Conservation (phyloP, 1,140 invertebrate genomes). For the Drosophila equinoxialis region DNA sequence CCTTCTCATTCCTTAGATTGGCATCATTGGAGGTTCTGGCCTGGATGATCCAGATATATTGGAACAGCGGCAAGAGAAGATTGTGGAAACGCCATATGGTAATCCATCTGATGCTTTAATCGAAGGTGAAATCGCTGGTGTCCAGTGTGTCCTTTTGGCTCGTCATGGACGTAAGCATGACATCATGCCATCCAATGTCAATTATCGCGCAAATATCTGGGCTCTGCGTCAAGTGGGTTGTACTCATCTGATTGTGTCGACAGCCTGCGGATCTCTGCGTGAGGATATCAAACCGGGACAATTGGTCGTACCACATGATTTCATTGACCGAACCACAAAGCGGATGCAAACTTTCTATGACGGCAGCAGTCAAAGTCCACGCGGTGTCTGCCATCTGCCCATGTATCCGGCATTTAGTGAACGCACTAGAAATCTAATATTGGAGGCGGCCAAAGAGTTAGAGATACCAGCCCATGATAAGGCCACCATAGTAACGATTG, state of each 20-base stretch:
- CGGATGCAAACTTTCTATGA: conserved; percentile 96
- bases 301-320: conserved; percentile 95
- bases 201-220: conserved; percentile 98
- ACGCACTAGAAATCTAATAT: conserved; percentile 87
- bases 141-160: conserved; percentile 90
- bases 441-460: conserved; percentile 87
- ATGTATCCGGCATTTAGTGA: conserved; percentile 95
- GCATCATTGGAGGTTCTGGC: conserved; percentile 97
- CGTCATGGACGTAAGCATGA: conserved; percentile 95
- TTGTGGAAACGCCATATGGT: conserved; percentile 92
- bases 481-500: conserved; percentile 95
- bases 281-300: conserved; percentile 95
- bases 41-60: conserved; percentile 94
- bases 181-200: conserved; percentile 90
- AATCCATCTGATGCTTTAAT: conserved; percentile 92
- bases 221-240: conserved; percentile 94
- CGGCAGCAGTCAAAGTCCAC: conserved; percentile 85
- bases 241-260: conserved; percentile 93
- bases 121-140: conserved; percentile 88
- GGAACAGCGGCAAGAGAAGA: conserved; percentile 86
- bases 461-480: conserved; percentile 85
- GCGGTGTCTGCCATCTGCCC: conserved; percentile 95
- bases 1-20: conserved; percentile 87
- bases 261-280: conserved; percentile 90
- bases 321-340: conserved; percentile 93